Conservation (phyloP, 2,888 invertebrate genomes). For the Drosophila fungiperda region DNA sequence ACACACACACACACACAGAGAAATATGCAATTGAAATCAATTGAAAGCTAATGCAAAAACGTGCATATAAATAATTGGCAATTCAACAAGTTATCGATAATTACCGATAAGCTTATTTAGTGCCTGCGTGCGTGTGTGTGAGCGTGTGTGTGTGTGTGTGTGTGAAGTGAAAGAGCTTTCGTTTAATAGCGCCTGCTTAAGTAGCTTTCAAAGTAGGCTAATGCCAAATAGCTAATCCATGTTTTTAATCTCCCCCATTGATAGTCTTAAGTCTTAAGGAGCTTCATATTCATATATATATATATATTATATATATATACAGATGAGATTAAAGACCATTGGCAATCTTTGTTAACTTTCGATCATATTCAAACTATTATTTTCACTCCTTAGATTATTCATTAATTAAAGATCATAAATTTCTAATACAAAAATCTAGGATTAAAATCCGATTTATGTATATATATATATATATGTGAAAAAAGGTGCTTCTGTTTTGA, state of each 20-base stretch:
- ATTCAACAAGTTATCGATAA: constrained; percentile 35
- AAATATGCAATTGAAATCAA: constrained; percentile 49
- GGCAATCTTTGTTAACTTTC: not conserved
- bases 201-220: constrained; percentile 12
- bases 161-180: constrained; percentile 45
- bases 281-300: not conserved
- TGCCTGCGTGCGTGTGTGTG: not conserved
- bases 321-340: not conserved
- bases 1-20: constrained; percentile 16
- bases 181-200: constrained; percentile 1
- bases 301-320: not conserved
- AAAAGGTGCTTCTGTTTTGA: not conserved
- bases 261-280: not conserved
- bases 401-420: not conserved
- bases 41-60: constrained; percentile 42
- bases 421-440: not conserved
- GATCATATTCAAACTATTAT: not conserved
- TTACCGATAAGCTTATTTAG: constrained; percentile 33
- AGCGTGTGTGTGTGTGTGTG: not conserved
- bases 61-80: constrained; percentile 28
- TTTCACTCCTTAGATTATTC: not conserved
- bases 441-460: not conserved
- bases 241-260: not conserved
- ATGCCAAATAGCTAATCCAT: constrained; percentile 1
- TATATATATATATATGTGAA: too few species aligned